phyloP scores from a whole-genome alignment of 1,140 invertebrate genomes.

The Drosophila micromelanica region DNA sequence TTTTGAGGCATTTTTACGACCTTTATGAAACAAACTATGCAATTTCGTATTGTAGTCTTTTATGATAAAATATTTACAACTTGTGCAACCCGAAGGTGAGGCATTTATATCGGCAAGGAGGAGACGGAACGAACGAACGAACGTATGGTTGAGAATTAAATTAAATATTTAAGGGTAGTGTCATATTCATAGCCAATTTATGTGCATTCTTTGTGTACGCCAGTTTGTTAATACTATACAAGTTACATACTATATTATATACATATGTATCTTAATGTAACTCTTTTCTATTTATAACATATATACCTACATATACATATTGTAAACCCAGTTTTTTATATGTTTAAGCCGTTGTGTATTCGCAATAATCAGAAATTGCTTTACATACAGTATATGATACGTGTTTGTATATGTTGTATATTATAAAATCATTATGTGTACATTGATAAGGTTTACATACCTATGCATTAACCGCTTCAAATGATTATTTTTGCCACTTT shows the following conservation, averaged over 20 bases:
- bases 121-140: constrained; percentile 1
- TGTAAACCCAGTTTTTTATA: constrained; percentile 53
- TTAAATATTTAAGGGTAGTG: constrained; percentile 48
- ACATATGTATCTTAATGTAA: constrained; percentile 25
- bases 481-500: constrained; percentile 53
- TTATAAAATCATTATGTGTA: constrained; percentile 41
- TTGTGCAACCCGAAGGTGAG: constrained; percentile 35
- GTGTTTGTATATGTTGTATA: constrained; percentile 48
- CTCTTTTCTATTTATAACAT: constrained; percentile 18
- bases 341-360: constrained; percentile 47
- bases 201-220: constrained; percentile 46
- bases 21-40: constrained; percentile 50
- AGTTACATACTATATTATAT: constrained; percentile 10
- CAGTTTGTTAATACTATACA: constrained; percentile 46
- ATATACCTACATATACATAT: constrained; percentile 28
- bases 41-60: constrained; percentile 49
- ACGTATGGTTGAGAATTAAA: constrained; percentile 4
- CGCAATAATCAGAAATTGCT: constrained; percentile 43
- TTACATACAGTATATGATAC: constrained; percentile 48
- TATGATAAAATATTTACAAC: constrained; percentile 65
- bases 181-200: constrained; percentile 50
- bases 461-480: constrained; percentile 47
- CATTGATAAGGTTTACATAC: constrained; percentile 66
- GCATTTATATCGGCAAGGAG: constrained; percentile 25
- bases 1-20: constrained; percentile 79